phyloP scores from a whole-genome alignment of 2,113 vertebrate species.

The Takifugu flavidus region DNA sequence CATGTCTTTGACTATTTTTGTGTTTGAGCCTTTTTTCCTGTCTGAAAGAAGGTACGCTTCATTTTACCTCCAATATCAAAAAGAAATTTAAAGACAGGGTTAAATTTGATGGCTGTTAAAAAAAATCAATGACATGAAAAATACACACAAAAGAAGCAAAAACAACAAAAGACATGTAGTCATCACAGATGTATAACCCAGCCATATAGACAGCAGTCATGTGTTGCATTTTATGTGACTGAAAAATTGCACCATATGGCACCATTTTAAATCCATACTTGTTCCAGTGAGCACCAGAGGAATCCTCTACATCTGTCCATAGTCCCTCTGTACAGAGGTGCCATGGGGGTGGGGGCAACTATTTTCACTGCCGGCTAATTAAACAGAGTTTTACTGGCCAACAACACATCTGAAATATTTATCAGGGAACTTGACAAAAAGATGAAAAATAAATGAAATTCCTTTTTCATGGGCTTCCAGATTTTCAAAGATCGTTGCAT shows the following conservation, averaged over 20 bases:
- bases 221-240: constrained; percentile 11
- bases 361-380: constrained; percentile 73
- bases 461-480: constrained; percentile 78
- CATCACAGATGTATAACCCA: too few species aligned
- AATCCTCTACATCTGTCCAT: constrained; percentile 70
- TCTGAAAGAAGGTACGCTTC: too few species aligned
- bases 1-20: too few species aligned
- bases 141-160: too few species aligned
- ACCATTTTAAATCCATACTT: constrained; percentile 24
- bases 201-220: too few species aligned
- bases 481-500: constrained; percentile 77
- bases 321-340: constrained; percentile 41
- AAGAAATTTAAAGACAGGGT: too few species aligned
- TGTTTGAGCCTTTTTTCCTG: too few species aligned
- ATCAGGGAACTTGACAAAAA: constrained; percentile 78
- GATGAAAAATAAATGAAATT: constrained; percentile 79
- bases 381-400: constrained; percentile 76
- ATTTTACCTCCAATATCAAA: too few species aligned
- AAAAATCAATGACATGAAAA: too few species aligned
- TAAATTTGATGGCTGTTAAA: too few species aligned
- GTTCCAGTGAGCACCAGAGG: constrained; percentile 59
- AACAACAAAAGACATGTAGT: too few species aligned
- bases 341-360: constrained; percentile 45
- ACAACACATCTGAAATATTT: constrained; percentile 75
- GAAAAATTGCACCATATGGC: constrained; percentile 58